Evolutionary conservation across 2,888 invertebrate genomes (phyloP), one percentile per base, ranked within the genome.

Genomic region (Macrophya annulata): DNA sequence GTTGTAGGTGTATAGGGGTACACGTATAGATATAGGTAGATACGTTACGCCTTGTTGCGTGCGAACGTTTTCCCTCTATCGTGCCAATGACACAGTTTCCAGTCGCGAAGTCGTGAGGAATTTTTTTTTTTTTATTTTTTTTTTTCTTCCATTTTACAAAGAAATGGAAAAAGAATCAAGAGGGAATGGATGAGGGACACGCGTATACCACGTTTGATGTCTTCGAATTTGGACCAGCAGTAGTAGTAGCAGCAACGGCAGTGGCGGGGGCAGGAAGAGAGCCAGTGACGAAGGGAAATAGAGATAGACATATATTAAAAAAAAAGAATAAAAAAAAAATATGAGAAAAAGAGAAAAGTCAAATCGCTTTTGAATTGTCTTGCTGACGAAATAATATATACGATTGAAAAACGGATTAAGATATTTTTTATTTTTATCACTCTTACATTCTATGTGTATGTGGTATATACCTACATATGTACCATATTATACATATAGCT

Each of bases 1-100:
- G 72, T 10, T 65, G 15, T 37, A 40, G 21, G 12, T 71, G 40
- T 72, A 25, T 65, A 25, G 21, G n/a, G n/a, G n/a, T n/a, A n/a
- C n/a, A n/a, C n/a, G 65, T 65, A 8, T 25, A 55, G 6, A 65
- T 12, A 72, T n/a, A 43, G 40, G 71, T 43, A n/a, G 71, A 17
- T 72, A 43, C n/a, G 8, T 51, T 51, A 77, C 77, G 77, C 51
- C 77, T 77, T 77, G 77, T 77, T 51, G 55, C 51, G 51, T 48
- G 15, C 37, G 55, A 48, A 21, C 59, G 21, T 79, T 55, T 79
- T 79, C 79, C 79, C 79, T 79, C 48, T 76, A 59, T 81, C 62
- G 81, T 37, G 21, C 59, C 81, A 43, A 81, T 81, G 81, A 43
- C 81, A 62, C 81, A 81, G 59, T 81, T 81, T 62, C 81, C 81